A percentile compares a stretch with the other conserved stretches of the same genome.
These are phyloP conservation scores for Adelphocoris suturalis DNA, from an alignment of 2,888 invertebrate species.

Conservation along the genomic window DNA sequence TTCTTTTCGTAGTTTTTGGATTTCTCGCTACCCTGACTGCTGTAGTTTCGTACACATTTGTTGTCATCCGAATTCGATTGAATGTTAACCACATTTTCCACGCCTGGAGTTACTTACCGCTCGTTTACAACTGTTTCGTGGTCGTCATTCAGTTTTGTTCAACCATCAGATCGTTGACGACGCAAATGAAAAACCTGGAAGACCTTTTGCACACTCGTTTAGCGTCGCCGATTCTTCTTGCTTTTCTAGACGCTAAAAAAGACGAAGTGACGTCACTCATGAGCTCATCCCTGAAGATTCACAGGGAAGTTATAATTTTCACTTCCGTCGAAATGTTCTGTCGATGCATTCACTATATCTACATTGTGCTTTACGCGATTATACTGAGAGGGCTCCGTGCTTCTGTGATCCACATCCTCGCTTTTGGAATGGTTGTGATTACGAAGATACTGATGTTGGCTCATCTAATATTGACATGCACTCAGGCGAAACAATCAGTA, in stretches of 20 bases:
- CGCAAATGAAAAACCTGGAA: neutral
- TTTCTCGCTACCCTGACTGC: neutral
- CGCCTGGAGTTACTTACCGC: neutral
- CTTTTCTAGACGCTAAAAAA: neutral
- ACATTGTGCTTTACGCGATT: neutral
- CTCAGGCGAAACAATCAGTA: neutral
- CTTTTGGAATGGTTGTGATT: neutral
- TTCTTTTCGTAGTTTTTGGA: neutral
- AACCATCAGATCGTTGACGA: neutral
- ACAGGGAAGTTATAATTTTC: neutral
- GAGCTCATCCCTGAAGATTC: neutral
- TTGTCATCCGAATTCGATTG: neutral
- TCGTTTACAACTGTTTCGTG: slow-evolving; percentile 1
- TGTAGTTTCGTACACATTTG: neutral
- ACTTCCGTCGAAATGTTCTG: neutral
- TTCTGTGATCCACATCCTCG: neutral
- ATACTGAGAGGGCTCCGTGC: neutral
- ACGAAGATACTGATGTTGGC: neutral
- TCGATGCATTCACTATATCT: neutral
- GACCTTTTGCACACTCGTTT: neutral
- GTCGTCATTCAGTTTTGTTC: slow-evolving; percentile 22
- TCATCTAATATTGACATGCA: neutral
- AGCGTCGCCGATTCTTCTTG: neutral
- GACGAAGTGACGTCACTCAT: slow-evolving; percentile 27
- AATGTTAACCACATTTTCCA: neutral